These are phyloP conservation scores for Lithobates sylvaticus DNA, from an alignment of 2,797 vertebrate genomes.

Conservation along the genomic window DNA sequence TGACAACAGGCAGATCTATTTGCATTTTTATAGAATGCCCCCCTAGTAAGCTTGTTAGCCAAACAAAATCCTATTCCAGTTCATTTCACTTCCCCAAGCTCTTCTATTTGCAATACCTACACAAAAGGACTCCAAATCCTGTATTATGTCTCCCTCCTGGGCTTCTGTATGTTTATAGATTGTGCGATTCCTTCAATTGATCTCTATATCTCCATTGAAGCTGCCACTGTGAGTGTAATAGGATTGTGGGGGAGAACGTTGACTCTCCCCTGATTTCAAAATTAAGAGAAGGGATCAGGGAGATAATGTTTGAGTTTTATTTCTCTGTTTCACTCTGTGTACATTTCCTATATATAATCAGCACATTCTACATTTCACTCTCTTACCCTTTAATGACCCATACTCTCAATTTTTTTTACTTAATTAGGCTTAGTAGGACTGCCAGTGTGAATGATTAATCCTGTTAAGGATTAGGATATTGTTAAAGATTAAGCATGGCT, in stretches of 20 bases:
- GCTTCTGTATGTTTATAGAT: background rate
- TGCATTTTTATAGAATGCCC: background rate
- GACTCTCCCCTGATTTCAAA: background rate
- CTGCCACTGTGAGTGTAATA: background rate
- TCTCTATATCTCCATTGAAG: background rate
- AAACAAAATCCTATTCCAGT: background rate
- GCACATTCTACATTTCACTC: background rate
- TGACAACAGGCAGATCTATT: background rate
- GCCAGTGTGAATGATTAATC: background rate
- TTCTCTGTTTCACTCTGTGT: background rate
- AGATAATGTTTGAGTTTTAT: background rate
- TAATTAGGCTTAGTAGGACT: background rate
- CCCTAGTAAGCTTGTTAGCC: background rate
- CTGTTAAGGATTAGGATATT: background rate
- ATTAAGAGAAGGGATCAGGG: background rate
- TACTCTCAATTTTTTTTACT: background rate
- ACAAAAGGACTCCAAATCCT: background rate
- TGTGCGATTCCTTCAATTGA: background rate
- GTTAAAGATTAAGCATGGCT: background rate
- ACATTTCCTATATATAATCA: background rate
- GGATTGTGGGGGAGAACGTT: background rate
- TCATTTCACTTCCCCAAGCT: background rate
- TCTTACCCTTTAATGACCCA: background rate
- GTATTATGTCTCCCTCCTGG: constrained; percentile 3
- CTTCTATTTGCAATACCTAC: background rate